A percentile compares a stretch with the other conserved stretches of the same genome.
These are phyloP conservation scores for Drosophila neutralis DNA, from an alignment of 2,888 invertebrate genomes.

Conservation along the genomic window DNA sequence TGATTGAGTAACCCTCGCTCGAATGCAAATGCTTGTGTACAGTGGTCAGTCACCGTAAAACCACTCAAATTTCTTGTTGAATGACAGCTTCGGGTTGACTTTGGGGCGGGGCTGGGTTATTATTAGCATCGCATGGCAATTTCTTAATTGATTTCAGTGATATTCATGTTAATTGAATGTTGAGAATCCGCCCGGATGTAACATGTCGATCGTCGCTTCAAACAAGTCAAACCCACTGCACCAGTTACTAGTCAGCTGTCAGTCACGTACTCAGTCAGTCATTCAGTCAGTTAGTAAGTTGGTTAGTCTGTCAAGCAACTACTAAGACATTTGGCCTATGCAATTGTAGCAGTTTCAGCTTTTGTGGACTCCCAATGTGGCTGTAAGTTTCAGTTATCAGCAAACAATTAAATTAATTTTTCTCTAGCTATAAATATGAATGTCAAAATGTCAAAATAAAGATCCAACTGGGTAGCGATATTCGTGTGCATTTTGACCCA, in stretches of 20 bases:
- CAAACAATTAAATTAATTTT: slow-evolving; percentile 67
- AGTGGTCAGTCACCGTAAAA: slow-evolving; percentile 15
- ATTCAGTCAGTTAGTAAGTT: slow-evolving; percentile 15
- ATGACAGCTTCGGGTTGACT: slow-evolving; percentile 40
- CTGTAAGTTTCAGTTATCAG: slow-evolving; percentile 68
- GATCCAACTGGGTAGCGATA: slow-evolving; percentile 28
- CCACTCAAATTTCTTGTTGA: slow-evolving; percentile 29
- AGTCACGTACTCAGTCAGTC: slow-evolving; percentile 40
- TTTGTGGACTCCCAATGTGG: slow-evolving; percentile 26
- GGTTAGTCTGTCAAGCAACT: slow-evolving; percentile 15
- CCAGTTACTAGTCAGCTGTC: slow-evolving; percentile 49
- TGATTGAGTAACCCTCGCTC: slow-evolving; percentile 41
- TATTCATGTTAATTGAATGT: slow-evolving; percentile 59
- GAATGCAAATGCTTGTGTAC: slow-evolving; percentile 47
- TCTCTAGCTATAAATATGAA: slow-evolving; percentile 74
- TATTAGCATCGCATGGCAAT: slow-evolving; percentile 69
- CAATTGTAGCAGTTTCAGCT: slow-evolving; percentile 2
- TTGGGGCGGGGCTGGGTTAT: slow-evolving; percentile 52
- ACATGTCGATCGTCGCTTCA: slow-evolving; percentile 66
- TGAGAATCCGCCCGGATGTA: slow-evolving; percentile 66
- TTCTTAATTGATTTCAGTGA: slow-evolving; percentile 73
- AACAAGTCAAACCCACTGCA: slow-evolving; percentile 33
- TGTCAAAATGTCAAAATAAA: slow-evolving; percentile 59
- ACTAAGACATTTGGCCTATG: slow-evolving; percentile 14
- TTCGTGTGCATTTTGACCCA: slow-evolving; percentile 74